Evolutionary conservation across 53 echinoderm and acorn worm species (phyloP), one percentile per base, ranked within the genome.

Genomic region (Patiria pectinifera): DNA sequence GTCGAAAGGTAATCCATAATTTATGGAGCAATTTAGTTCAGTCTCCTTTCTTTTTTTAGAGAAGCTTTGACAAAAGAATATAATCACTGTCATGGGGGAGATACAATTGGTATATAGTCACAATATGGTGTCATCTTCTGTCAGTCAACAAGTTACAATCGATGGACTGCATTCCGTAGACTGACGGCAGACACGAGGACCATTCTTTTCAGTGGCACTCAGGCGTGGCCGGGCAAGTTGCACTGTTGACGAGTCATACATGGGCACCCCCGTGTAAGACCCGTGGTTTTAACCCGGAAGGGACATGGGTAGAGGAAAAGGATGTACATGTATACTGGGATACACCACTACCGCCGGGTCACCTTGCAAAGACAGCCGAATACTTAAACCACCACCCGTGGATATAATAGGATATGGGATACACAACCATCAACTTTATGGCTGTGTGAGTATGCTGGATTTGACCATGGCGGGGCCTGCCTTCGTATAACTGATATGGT

Each of bases 191-290:
- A 35, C 35, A 21, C 69, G 3, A 79, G 4, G 46, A 0, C 45
- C 79, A 48, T 12, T 3, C 49, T 22, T n/a, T n/a, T 82, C 82
- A 82, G 59, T 53, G 58, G n/a, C 82, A 82, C 82, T 59, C 59
- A 82, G 82, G 82, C 82, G 82, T 82, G 82, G 82, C 59, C 2
- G 6, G 6, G 53, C 5, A 6, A 5, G 5, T 53, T 59, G 58
- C 24, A 82, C 24, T 59, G 53, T 23, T 82, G 24, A 23, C 82
- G 59, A 82, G 58, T 82, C 58, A 59, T 53, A 53, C 82, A 24
- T 2, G 45, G 48, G 58, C 82, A 82, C n/a, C 58, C 66, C 74
- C 74, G 74, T n/a, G 22, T 74, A 2, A 74, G 9, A 21, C 24
- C 74, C 74, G 12, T 10, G 18, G 24, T n/a, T 21, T 35, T 12